Base-by-base conservation (phyloP, 2,888 invertebrate genomes). In the Chrysina gloriosa region DNA sequence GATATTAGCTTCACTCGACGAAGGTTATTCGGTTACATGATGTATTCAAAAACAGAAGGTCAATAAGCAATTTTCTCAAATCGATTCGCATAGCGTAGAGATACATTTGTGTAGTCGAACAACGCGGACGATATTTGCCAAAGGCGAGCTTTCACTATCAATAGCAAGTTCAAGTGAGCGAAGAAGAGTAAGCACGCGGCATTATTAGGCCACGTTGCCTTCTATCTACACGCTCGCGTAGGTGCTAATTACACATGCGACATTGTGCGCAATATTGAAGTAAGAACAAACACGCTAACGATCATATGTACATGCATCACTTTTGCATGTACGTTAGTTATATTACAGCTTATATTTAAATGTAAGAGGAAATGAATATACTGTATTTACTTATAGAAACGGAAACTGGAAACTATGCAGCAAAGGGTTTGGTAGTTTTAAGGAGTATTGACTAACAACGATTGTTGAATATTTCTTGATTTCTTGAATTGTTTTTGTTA, bases 91-190 rank as follows among this genome's bases (percentile, higher is more conserved):
- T 2, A 23, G 5, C 2, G 9, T 19, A 25, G 14, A 27, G 42
- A 58, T 25, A 58, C 14, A 58, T 25, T 58, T 25, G 42, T 42
- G 36, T 42, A 5, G 42, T 61, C 45, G 25, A 27, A 45, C 39
- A 42, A 39, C 29, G 31, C 7, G 11, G 27, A 29, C 42, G 27
- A 9, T 1, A 16, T 16, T 29, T 14, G 29, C 27, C 42, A 2
- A 27, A 29, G 58, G 42, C 42, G 27, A 42, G 42, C 58, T 61
- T 61, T 61, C 58, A 61, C 58, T 61, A 61, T 61, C 58, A 61
- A 61, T 42, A 61, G 58, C 58, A 61, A 61, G 58, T 61, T 61
- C 58, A 61, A 61, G 58, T 61, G 25, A 61, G 42, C 52, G 31
- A 52, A 52, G 31, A 31, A 29, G 52, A 2, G 19, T 29, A 31